These are phyloP conservation scores for Eristalis intricaria DNA, from an alignment of 2,888 invertebrate species.

Conservation along the genomic window DNA sequence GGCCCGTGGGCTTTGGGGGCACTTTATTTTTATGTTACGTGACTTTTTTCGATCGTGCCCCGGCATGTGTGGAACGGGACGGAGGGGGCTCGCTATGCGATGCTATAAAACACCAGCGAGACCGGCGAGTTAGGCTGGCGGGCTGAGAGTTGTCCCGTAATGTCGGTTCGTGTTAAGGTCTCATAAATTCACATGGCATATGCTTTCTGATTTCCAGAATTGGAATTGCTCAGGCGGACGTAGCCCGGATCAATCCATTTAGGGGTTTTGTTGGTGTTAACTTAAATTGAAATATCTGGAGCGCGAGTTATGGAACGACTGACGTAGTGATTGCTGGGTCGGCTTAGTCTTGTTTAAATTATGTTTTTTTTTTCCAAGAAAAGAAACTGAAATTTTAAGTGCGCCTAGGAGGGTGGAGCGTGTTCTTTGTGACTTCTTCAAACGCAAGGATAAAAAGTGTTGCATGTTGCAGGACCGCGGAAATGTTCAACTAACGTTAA, in stretches of 20 bases:
- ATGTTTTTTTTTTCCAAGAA: background rate
- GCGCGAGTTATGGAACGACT: constrained; percentile 10
- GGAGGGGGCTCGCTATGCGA: constrained; percentile 22
- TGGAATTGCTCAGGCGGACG: constrained; percentile 72
- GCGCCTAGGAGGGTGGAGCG: no score
- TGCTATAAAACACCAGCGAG: constrained; percentile 62
- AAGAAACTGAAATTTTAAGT: background rate
- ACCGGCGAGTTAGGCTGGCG: constrained; percentile 40
- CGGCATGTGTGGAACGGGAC: background rate
- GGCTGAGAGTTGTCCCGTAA: background rate
- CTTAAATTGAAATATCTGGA: constrained; percentile 73
- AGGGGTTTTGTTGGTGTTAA: constrained; percentile 72
- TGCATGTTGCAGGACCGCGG: background rate
- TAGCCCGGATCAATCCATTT: constrained; percentile 72
- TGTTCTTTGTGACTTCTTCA: no score
- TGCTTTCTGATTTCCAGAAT: constrained; percentile 69
- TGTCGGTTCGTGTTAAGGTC: constrained; percentile 58
- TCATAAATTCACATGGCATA: constrained; percentile 69
- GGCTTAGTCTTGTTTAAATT: background rate
- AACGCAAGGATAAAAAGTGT: background rate
- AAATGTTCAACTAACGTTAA: background rate
- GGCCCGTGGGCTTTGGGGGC: constrained; percentile 31
- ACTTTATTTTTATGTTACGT: constrained; percentile 66
- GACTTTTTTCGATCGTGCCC: constrained; percentile 22
- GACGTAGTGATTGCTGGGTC: background rate